phyloP scores from a whole-genome alignment of 2,797 vertebrate species.

The Pyrrhura leucotis region DNA sequence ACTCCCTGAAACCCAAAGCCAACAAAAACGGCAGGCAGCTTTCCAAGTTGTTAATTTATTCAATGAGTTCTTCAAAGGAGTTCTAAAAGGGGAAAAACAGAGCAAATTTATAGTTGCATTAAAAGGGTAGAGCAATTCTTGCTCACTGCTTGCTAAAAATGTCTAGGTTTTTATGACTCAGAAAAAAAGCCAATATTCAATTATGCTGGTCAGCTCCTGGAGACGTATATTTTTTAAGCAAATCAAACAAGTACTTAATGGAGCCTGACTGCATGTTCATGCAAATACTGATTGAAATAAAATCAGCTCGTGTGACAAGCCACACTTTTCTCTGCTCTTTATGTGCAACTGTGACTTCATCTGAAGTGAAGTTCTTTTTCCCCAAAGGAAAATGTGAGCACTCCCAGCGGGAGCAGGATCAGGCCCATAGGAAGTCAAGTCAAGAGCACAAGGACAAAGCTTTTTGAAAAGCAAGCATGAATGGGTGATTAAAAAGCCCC shows the following conservation, averaged over 20 bases:
- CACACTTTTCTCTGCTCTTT: conserved; percentile 46
- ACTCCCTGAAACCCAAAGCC: conserved; percentile 78
- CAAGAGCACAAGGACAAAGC: conserved; percentile 20
- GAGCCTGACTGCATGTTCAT: conserved; percentile 23
- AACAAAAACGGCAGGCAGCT: conserved; percentile 76
- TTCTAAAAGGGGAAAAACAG: conserved; percentile 54
- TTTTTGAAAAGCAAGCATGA: conserved; percentile 36
- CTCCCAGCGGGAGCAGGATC: background rate
- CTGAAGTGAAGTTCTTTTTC: background rate
- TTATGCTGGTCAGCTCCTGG: conserved; percentile 56
- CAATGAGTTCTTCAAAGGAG: conserved; percentile 78
- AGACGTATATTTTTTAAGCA: conserved; percentile 60
- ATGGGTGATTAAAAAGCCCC: conserved; percentile 7
- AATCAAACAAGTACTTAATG: conserved; percentile 56
- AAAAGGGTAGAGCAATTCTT: conserved; percentile 67
- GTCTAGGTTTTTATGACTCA: conserved; percentile 52
- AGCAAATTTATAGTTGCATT: conserved; percentile 73
- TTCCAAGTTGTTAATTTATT: conserved; percentile 81
- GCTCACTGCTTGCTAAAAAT: conserved; percentile 60
- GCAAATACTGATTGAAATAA: conserved; percentile 45
- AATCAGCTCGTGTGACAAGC: conserved; percentile 46
- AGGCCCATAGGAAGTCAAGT: background rate
- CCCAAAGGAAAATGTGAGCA: background rate
- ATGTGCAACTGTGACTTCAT: conserved; percentile 40
- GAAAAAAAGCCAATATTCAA: conserved; percentile 46